These are phyloP conservation scores for Oreochromis spilurus DNA, from an alignment of 2,113 vertebrate species.

Conservation along the genomic window DNA sequence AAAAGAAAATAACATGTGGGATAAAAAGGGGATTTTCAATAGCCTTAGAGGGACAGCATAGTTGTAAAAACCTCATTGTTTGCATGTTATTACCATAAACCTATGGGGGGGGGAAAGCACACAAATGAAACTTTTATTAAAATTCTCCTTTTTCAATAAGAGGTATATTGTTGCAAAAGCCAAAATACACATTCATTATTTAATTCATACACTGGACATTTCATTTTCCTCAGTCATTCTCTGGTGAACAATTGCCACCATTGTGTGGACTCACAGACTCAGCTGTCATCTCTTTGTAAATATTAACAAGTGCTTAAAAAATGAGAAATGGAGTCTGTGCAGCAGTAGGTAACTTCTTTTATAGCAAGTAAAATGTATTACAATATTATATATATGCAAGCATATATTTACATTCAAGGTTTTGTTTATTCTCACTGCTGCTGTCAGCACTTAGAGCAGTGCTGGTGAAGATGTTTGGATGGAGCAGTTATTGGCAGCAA, in stretches of 20 bases:
- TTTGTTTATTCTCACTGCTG: not conserved
- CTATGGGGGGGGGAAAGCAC: not conserved
- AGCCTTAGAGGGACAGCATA: not conserved
- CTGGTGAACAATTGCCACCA: not conserved
- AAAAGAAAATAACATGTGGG: not conserved
- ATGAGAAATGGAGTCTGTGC: not conserved
- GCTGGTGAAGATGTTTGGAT: slow-evolving; percentile 1
- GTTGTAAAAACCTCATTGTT: not conserved
- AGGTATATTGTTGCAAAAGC: not conserved
- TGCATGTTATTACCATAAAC: not conserved
- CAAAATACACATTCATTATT: slow-evolving; percentile 2
- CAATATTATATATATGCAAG: not conserved
- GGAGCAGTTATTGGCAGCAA: slow-evolving; percentile 9
- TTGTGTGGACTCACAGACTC: not conserved
- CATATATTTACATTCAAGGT: not conserved
- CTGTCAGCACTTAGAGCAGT: slow-evolving; percentile 20
- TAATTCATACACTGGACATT: not conserved
- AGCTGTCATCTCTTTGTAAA: not conserved
- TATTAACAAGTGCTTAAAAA: slow-evolving; percentile 23
- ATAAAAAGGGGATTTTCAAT: not conserved
- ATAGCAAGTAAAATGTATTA: not conserved
- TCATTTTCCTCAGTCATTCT: slow-evolving; percentile 20
- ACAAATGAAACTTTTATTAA: not conserved
- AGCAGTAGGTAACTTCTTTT: not conserved
- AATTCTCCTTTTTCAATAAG: not conserved